Conservation (phyloP, 2,797 vertebrate genomes). For the Oreortyx pictus region DNA sequence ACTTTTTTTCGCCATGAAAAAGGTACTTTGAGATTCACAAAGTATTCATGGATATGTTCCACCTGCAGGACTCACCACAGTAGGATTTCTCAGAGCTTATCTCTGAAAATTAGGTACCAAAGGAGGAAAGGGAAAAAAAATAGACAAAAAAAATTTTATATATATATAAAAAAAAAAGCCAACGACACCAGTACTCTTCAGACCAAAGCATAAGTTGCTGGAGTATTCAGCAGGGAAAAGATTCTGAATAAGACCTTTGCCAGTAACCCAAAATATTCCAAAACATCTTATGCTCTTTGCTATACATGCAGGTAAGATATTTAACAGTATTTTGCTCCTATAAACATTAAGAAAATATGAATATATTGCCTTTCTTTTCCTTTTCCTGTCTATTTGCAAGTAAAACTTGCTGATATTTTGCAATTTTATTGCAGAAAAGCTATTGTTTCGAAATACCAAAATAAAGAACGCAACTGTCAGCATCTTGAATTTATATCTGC, state of each 20-base stretch:
- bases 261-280: background rate
- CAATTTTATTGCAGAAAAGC: background rate
- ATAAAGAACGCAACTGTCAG: background rate
- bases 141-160: too few species aligned
- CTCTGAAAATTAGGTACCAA: background rate
- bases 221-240: background rate
- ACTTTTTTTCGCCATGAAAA: background rate
- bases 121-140: background rate
- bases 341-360: accelerated
- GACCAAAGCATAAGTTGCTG: background rate
- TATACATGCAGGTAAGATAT: background rate
- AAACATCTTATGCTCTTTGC: background rate
- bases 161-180: too few species aligned
- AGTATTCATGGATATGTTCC: background rate
- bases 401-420: background rate
- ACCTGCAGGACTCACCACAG: background rate
- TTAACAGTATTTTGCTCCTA: background rate
- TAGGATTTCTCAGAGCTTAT: background rate
- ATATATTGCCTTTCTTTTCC: background rate
- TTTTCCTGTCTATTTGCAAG: background rate
- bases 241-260: background rate
- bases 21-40: background rate
- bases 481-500: background rate
- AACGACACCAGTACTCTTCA: background rate
- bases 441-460: background rate